These are phyloP conservation scores for Pampus argenteus DNA, from an alignment of 2,797 vertebrate genomes.

Conservation along the genomic window DNA sequence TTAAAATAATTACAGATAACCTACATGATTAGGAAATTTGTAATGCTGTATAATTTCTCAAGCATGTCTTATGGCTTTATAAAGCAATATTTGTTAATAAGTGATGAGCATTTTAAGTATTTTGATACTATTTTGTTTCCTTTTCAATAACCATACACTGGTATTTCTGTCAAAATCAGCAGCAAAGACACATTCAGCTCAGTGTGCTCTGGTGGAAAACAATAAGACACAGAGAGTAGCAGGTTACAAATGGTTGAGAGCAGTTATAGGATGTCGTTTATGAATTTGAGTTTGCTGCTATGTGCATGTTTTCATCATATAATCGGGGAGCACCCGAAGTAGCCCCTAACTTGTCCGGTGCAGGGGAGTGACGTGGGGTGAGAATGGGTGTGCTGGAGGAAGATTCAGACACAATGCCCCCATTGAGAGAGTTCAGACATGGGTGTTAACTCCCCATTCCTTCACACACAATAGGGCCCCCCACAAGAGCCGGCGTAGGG, in stretches of 20 bases:
- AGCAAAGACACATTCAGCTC: conserved; percentile 44
- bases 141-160: conserved; percentile 40
- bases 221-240: conserved; percentile 42
- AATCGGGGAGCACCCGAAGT: conserved; percentile 38
- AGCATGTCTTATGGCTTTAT: not conserved
- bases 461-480: conserved; percentile 85
- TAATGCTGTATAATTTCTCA: conserved; percentile 7
- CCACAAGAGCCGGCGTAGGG: conserved; percentile 77
- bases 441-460: conserved; percentile 86
- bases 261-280: conserved; percentile 46
- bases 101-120: not conserved
- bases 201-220: conserved; percentile 50
- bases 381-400: conserved; percentile 74
- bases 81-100: conserved; percentile 3
- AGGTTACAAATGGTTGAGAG: conserved; percentile 33
- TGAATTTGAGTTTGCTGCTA: conserved; percentile 51
- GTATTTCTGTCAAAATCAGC: conserved; percentile 46
- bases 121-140: too few species aligned
- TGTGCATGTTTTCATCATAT: conserved; percentile 61
- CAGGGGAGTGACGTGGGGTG: conserved; percentile 62
- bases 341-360: conserved; percentile 53
- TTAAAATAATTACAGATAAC: conserved; percentile 34
- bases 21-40: conserved; percentile 10
- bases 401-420: conserved; percentile 87
- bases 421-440: conserved; percentile 84